Conservation (phyloP, 2,113 vertebrate genomes). For the Jacana jacana region DNA sequence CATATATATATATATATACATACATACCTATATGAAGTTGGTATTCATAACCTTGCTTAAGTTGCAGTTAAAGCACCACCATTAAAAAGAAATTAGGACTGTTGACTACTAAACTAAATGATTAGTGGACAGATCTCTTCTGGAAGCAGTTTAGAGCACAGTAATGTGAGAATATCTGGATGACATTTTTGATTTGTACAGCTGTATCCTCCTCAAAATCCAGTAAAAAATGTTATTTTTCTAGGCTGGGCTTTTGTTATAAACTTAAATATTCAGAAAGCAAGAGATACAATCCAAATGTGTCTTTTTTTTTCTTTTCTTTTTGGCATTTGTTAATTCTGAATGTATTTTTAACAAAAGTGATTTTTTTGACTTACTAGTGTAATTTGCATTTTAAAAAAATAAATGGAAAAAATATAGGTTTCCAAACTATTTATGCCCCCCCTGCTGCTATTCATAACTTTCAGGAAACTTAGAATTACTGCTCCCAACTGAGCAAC, state of each 20-base stretch:
- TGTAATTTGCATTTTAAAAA: conserved; percentile 85
- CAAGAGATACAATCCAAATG: conserved; percentile 80
- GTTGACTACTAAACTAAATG: conserved; percentile 70
- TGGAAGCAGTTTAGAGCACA: conserved; percentile 73
- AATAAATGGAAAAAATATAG: conserved; percentile 78
- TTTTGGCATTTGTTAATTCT: conserved; percentile 81
- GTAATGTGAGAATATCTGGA: conserved; percentile 74
- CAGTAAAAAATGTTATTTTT: conserved; percentile 85
- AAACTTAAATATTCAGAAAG: conserved; percentile 79
- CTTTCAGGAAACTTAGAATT: not conserved
- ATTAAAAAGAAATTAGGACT: conserved; percentile 58
- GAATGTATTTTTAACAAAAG: conserved; percentile 86
- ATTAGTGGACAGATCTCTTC: conserved; percentile 61
- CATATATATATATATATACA: conserved; percentile 9
- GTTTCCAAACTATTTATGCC: conserved; percentile 73
- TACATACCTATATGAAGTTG: conserved; percentile 6
- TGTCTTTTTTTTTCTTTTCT: conserved; percentile 60
- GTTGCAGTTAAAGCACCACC: conserved; percentile 59
- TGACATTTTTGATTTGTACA: conserved; percentile 76
- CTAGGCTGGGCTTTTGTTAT: conserved; percentile 84
- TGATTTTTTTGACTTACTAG: conserved; percentile 84
- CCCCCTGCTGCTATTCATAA: conserved; percentile 41
- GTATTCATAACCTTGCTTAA: conserved; percentile 60
- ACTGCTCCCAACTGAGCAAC: conserved; percentile 30
- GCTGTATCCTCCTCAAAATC: conserved; percentile 81